phyloP scores from a whole-genome alignment of 30 jellyfish, hydroid and myxozoan genomes.

The Hydractinia echinata region DNA sequence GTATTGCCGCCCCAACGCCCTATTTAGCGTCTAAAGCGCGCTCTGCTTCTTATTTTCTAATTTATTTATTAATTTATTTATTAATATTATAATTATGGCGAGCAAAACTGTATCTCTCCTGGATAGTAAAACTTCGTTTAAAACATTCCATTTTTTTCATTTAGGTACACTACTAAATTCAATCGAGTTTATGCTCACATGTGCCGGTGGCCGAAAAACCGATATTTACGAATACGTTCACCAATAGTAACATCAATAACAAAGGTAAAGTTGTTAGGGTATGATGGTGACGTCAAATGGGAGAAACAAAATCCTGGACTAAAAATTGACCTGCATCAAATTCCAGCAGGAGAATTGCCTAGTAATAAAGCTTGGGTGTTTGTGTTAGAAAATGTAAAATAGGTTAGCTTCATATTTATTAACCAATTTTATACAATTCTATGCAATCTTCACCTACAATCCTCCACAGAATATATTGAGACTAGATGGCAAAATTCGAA shows the following conservation, averaged over 20 bases:
- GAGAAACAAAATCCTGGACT: conserved; percentile 18
- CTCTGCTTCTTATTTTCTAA: no score
- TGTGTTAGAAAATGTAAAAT: conserved; percentile 25
- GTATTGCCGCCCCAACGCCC: no score
- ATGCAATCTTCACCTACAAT: no score
- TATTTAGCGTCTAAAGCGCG: no score
- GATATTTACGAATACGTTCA: conserved; percentile 17
- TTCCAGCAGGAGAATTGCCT: conserved; percentile 22
- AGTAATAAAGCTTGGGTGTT: conserved; percentile 30
- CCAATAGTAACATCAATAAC: conserved; percentile 9
- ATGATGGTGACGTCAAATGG: conserved; percentile 16
- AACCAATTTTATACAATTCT: not conserved
- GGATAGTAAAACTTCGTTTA: not conserved
- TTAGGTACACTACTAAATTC: conserved; percentile 34
- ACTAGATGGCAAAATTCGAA: no score
- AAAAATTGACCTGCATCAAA: conserved; percentile 23
- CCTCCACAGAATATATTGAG: no score
- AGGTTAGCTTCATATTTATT: not conserved
- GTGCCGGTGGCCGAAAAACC: conserved; percentile 42
- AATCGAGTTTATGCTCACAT: conserved; percentile 28
- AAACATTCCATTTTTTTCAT: not conserved
- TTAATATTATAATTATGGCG: no score
- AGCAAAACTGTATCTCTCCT: no score
- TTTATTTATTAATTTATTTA: no score
- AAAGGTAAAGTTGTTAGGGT: conserved; percentile 26